Percentiles rank a stretch among this genome's conserved stretches.
Evolutionary conservation across 2,113 vertebrate genomes (phyloP).

Genomic region (Pipra filicauda): DNA sequence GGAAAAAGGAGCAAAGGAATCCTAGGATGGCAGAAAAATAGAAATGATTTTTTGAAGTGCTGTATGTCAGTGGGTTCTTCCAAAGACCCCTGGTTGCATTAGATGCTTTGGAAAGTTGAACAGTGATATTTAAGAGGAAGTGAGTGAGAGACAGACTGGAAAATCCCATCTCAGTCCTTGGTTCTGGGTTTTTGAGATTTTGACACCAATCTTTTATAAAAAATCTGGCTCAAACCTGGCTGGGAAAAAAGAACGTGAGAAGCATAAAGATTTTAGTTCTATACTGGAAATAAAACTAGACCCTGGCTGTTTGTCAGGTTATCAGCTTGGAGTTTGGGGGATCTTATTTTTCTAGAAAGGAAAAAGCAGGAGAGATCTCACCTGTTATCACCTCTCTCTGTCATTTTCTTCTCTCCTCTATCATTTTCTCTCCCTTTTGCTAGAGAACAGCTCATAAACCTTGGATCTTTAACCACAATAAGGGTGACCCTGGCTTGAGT

Average conservation of each 20-base stretch:
- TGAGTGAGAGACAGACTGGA: background rate
- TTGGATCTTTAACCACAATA: background rate
- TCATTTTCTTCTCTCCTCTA: background rate
- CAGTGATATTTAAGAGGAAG: background rate
- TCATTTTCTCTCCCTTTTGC: background rate
- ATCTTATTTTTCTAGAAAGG: background rate
- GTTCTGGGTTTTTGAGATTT: background rate
- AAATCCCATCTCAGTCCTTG: background rate
- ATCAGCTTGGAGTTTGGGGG: background rate
- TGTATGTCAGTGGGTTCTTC: background rate
- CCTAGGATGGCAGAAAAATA: background rate
- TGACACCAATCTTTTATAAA: background rate
- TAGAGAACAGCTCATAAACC: background rate
- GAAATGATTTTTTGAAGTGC: background rate
- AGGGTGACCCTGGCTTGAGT: background rate
- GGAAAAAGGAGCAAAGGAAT: background rate
- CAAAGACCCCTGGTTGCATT: background rate
- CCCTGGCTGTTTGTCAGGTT: background rate
- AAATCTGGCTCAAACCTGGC: background rate
- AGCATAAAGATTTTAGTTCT: background rate
- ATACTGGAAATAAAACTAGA: background rate
- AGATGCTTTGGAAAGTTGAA: background rate
- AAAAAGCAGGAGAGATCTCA: background rate
- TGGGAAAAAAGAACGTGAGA: background rate
- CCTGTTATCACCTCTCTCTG: background rate